These are phyloP conservation scores for Parazoanthus atlanticus DNA, from an alignment of 92 coral and sea anemone genomes.

Conservation along the genomic window DNA sequence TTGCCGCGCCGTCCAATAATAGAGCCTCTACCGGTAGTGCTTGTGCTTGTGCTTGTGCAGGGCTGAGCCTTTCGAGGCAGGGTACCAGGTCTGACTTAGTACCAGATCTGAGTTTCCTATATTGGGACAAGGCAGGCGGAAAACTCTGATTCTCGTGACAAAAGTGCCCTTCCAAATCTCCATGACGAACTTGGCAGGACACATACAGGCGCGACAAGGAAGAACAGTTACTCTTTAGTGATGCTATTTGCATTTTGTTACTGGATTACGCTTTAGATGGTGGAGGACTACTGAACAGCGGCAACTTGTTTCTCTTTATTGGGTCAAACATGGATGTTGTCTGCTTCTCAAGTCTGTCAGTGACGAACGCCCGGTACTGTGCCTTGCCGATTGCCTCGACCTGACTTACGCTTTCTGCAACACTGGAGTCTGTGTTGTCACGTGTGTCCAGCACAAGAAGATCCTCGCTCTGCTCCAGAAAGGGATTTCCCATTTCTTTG, in stretches of 20 bases:
- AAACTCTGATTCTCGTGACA: conserved; percentile 65
- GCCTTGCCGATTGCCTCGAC: conserved; percentile 50
- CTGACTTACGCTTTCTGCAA: too few species aligned
- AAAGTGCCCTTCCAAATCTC: conserved; percentile 68
- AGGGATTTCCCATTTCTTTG: too few species aligned
- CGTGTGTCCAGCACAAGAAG: conserved; percentile 22
- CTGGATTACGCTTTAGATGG: conserved; percentile 44
- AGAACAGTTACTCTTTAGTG: conserved; percentile 63
- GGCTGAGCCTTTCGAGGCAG: conserved; percentile 53
- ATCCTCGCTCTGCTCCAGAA: too few species aligned
- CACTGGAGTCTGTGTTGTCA: neutral
- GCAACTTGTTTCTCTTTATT: too few species aligned
- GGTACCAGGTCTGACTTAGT: conserved; percentile 62
- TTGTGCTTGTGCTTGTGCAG: conserved; percentile 58
- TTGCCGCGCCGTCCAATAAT: conserved; percentile 68
- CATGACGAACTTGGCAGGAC: conserved; percentile 68
- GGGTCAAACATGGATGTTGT: conserved; percentile 51
- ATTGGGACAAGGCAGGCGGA: conserved; percentile 65
- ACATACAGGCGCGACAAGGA: conserved; percentile 61
- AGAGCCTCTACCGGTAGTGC: conserved; percentile 56
- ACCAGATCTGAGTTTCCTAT: conserved; percentile 61
- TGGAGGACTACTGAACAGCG: conserved; percentile 67
- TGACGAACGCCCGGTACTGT: conserved; percentile 49
- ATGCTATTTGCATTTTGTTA: conserved; percentile 54
- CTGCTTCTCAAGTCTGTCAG: conserved; percentile 54